These are phyloP conservation scores for Euphonia xanthogaster DNA, from an alignment of 2,797 vertebrate genomes.

Conservation along the genomic window DNA sequence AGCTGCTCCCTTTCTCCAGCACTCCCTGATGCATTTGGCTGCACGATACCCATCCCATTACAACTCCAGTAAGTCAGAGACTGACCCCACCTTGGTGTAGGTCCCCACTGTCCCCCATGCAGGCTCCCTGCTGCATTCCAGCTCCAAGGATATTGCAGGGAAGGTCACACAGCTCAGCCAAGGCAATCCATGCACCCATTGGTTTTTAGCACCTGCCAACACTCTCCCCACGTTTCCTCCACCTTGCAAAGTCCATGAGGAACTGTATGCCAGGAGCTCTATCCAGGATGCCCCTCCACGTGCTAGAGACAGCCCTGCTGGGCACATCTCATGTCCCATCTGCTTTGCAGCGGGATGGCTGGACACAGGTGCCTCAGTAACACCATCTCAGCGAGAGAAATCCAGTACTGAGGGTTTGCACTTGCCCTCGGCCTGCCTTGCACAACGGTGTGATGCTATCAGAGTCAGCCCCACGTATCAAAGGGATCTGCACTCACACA, in stretches of 20 bases:
- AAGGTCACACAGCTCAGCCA: neutral
- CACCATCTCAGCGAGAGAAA: neutral
- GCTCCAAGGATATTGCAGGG: neutral
- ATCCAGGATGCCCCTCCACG: neutral
- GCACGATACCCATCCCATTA: accelerated
- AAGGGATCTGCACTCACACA: neutral
- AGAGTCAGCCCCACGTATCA: neutral
- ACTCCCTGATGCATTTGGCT: neutral
- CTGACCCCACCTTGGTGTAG: neutral
- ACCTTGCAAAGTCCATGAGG: neutral
- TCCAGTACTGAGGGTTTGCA: neutral
- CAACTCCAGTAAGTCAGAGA: neutral
- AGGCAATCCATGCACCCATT: neutral
- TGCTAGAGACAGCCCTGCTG: accelerated
- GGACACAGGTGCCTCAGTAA: neutral
- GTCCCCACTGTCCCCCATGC: accelerated
- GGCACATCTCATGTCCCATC: neutral
- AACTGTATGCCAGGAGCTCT: neutral
- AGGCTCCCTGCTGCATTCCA: neutral
- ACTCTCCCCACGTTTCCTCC: neutral
- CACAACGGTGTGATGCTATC: neutral
- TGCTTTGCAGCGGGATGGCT: neutral
- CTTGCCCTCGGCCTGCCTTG: neutral
- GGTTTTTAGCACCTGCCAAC: neutral
- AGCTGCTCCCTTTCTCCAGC: neutral